phyloP scores from a whole-genome alignment of 2,888 invertebrate genomes.

The Apamea monoglypha region DNA sequence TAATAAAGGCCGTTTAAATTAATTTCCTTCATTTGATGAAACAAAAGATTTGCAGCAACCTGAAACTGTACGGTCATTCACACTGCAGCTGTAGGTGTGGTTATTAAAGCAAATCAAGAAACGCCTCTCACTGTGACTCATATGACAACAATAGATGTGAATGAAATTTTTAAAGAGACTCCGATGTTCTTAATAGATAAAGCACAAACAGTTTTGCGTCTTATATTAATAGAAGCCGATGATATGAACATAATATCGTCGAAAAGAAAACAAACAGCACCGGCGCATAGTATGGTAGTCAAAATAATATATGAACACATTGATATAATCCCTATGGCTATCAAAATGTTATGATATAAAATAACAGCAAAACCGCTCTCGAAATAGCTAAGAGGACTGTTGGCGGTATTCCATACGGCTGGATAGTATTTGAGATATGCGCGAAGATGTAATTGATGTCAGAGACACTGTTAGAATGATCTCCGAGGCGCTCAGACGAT shows the following conservation, averaged over 20 bases:
- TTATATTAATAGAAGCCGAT: constrained; percentile 27
- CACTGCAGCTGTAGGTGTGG: constrained; percentile 66
- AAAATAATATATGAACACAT: constrained; percentile 42
- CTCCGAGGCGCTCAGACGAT: constrained; percentile 25
- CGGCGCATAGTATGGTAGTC: constrained; percentile 29
- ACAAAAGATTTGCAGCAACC: constrained; percentile 61
- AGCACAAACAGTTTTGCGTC: constrained; percentile 35
- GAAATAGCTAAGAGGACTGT: constrained; percentile 71
- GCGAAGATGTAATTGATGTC: constrained; percentile 56
- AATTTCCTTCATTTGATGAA: constrained; percentile 61
- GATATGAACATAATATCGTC: constrained; percentile 36
- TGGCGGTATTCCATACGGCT: constrained; percentile 74
- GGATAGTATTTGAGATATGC: constrained; percentile 62
- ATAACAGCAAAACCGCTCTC: constrained; percentile 69
- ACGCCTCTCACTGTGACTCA: constrained; percentile 65
- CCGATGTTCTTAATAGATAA: constrained; percentile 50
- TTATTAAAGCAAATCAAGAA: constrained; percentile 70
- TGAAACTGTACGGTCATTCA: constrained; percentile 70
- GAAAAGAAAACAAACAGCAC: constrained; percentile 43
- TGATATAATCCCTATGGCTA: constrained; percentile 48
- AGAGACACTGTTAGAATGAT: constrained; percentile 48
- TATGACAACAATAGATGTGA: constrained; percentile 63
- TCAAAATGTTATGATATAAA: constrained; percentile 68
- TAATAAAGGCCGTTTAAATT: constrained; percentile 50
- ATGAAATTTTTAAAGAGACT: constrained; percentile 45